Conservation (phyloP, 2,797 vertebrate genomes). For the Acomys russatus region DNA sequence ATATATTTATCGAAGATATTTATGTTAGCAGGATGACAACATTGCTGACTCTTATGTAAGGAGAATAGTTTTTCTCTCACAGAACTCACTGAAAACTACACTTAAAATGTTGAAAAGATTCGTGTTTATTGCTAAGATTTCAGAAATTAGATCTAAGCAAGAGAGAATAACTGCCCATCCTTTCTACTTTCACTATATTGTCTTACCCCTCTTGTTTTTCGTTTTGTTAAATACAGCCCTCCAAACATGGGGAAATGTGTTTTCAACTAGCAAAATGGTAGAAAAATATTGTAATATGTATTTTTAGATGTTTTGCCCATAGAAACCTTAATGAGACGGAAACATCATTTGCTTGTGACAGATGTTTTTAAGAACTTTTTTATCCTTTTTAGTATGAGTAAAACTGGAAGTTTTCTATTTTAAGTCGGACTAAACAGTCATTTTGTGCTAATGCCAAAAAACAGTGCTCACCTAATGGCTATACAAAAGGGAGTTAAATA, state of each 20-base stretch:
- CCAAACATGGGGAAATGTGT: background rate
- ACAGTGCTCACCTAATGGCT: background rate
- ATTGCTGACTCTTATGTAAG: background rate
- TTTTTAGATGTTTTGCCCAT: slow-evolving; percentile 69
- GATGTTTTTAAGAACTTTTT: background rate
- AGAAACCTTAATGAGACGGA: slow-evolving; percentile 36
- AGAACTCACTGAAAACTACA: background rate
- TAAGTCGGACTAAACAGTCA: slow-evolving; percentile 32
- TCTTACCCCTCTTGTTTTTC: background rate
- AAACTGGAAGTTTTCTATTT: slow-evolving; percentile 66
- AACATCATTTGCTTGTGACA: slow-evolving; percentile 45
- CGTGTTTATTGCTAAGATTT: slow-evolving; percentile 4
- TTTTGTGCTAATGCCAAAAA: slow-evolving; percentile 46
- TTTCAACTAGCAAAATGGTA: slow-evolving; percentile 30
- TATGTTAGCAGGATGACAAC: background rate
- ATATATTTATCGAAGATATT: background rate
- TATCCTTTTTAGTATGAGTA: background rate
- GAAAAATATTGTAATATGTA: slow-evolving; percentile 23
- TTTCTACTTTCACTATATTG: background rate
- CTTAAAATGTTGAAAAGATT: background rate
- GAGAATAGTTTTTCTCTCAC: background rate
- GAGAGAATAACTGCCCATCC: background rate
- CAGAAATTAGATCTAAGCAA: background rate
- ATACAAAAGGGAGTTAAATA: slow-evolving; percentile 42
- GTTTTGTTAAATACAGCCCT: background rate